Evolutionary conservation across 2,888 invertebrate species (phyloP), one percentile per base, ranked within the genome.

Genomic region (Vanessa cardui): DNA sequence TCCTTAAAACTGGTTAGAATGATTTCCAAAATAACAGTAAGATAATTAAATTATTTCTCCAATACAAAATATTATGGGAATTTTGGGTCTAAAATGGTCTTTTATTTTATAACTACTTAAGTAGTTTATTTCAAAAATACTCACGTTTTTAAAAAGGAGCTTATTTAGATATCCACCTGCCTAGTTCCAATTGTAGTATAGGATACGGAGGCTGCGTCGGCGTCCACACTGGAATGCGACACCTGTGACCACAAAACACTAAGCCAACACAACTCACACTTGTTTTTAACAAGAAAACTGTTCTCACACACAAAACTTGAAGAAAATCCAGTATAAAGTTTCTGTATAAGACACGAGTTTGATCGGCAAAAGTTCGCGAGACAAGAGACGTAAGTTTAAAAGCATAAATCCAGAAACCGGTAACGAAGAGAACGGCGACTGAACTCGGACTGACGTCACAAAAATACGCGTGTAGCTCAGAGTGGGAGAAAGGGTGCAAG

Each of bases 151-250:
- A 80, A 83, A 80, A 80, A 78, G 79, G 80, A 77, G 78, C 54
- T 63, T 62, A 12, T 56, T 56, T 39, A 20, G 21, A 56, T 39
- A 81, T 85, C 80, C 89, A 91, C 90, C 89, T 90, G 90, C 82
- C 81, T 78, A 63, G 62, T 59, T 66, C 67, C 66, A 63, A 64
- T 66, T 49, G 49, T 69, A 68, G 78, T 78, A 78, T 79, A 77
- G 78, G 83, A 77, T 79, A 59, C 83, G 83, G 88, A 89, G 87
- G 85, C 88, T 89, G 87, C 80, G 85, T 81, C 85, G 84, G 85
- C 87, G 88, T 88, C 85, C 85, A 82, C 80, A 76, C 78, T 79
- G 90, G 91, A 90, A 91, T 92, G 89, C 83, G 82, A 88, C 90
- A 91, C 91, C 90, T 90, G 85, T 83, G 85, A 85, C 82, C 88